These are phyloP conservation scores for Machimus rusticus DNA, from an alignment of 2,888 invertebrate species.

Conservation along the genomic window DNA sequence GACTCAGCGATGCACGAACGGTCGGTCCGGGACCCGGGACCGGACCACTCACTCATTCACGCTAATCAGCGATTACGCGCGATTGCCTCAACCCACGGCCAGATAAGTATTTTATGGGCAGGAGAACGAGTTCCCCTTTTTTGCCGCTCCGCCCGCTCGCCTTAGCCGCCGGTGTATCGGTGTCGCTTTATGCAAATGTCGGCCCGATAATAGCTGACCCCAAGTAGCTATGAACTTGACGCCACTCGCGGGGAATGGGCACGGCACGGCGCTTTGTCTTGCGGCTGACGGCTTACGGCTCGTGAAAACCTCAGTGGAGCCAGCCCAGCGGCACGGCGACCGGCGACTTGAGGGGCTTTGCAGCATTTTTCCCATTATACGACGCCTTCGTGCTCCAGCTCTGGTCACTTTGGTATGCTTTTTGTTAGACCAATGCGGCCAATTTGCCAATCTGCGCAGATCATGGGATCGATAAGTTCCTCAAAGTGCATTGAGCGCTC, in stretches of 20 bases:
- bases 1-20: neutral
- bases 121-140: neutral
- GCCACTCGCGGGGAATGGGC: neutral
- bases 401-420: neutral
- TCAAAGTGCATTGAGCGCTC: neutral
- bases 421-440: neutral
- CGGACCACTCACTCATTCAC: neutral
- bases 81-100: neutral
- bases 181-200: neutral
- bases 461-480: neutral
- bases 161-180: neutral
- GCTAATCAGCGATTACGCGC: slow-evolving; percentile 18
- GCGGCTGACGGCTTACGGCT: neutral
- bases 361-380: neutral
- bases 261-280: neutral
- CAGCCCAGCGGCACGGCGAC: neutral
- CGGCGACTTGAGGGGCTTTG: neutral
- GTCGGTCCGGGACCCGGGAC: neutral
- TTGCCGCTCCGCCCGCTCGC: neutral
- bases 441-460: neutral
- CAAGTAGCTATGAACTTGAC: neutral
- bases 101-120: slow-evolving; percentile 18
- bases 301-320: neutral
- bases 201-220: neutral
- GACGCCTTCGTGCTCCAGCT: neutral